A percentile compares a stretch with the other conserved stretches of the same genome.
phyloP scores from a whole-genome alignment of 1,140 invertebrate genomes.

The Heliconius nattereri region DNA sequence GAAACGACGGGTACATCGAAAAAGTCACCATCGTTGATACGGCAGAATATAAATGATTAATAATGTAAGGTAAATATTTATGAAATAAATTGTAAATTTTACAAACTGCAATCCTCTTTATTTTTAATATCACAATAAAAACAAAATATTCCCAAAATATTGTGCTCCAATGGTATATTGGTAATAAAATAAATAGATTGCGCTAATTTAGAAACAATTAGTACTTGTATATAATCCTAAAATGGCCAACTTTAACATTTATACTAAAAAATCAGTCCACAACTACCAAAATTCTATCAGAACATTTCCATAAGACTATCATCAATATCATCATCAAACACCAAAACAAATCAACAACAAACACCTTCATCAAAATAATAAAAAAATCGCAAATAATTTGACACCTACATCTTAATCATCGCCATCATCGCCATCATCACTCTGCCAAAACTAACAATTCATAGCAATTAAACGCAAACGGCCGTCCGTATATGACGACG shows the following conservation, averaged over 20 bases:
- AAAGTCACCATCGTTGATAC: slow-evolving; percentile 48
- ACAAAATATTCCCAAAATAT: background rate
- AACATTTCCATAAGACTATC: background rate
- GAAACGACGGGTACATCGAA: slow-evolving; percentile 63
- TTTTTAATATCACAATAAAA: background rate
- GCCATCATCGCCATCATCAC: slow-evolving; percentile 8
- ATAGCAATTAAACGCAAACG: slow-evolving; percentile 70
- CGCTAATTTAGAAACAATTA: background rate
- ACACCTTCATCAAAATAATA: background rate
- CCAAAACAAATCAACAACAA: background rate
- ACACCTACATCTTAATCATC: background rate
- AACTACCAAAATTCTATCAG: background rate
- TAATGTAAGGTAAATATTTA: background rate
- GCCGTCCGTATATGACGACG: slow-evolving; percentile 65
- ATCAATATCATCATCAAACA: background rate
- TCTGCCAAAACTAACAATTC: slow-evolving; percentile 58
- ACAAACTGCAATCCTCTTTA: background rate
- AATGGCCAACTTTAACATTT: background rate
- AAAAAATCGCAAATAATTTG: background rate
- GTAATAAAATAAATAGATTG: background rate
- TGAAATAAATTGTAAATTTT: background rate
- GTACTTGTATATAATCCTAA: background rate
- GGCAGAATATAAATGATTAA: background rate
- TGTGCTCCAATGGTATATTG: background rate
- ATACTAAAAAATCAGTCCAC: too few species aligned